These are phyloP conservation scores for Enteromius fasciolatus DNA, from an alignment of 2,797 vertebrate species.

Conservation along the genomic window DNA sequence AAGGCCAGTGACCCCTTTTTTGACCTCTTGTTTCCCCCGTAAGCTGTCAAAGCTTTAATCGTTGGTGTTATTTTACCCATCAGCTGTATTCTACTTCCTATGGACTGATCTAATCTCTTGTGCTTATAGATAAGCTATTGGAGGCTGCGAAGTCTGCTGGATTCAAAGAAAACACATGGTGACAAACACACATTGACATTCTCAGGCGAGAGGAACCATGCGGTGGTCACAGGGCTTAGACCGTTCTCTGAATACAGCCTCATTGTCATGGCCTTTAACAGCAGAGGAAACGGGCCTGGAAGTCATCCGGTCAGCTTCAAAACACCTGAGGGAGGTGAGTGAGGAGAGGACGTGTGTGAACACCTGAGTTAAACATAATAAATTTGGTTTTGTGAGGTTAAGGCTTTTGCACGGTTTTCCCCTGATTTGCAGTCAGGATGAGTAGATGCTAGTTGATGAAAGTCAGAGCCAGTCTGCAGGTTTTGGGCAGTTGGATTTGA, in stretches of 20 bases:
- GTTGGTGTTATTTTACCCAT: background rate
- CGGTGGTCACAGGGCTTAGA: constrained; percentile 83
- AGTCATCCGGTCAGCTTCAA: constrained; percentile 86
- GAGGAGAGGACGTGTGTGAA: constrained; percentile 37
- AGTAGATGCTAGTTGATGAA: background rate
- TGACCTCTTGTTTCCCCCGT: constrained; percentile 49
- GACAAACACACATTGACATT: constrained; percentile 83
- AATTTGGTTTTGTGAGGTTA: constrained; percentile 2
- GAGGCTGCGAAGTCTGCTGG: constrained; percentile 84
- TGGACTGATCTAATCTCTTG: constrained; percentile 5
- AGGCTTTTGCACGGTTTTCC: background rate
- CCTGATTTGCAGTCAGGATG: background rate
- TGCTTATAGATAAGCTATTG: constrained; percentile 88
- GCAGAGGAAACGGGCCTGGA: constrained; percentile 89
- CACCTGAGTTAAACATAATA: background rate
- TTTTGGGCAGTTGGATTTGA: background rate
- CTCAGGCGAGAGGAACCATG: constrained; percentile 80
- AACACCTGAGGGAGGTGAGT: constrained; percentile 95
- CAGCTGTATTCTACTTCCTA: background rate
- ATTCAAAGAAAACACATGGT: constrained; percentile 81
- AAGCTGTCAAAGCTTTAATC: constrained; percentile 15
- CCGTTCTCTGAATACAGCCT: constrained; percentile 92
- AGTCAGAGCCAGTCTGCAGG: background rate
- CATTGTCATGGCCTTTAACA: constrained; percentile 89
- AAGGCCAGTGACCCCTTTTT: constrained; percentile 53